A percentile compares a stretch with the other conserved stretches of the same genome.
Conservation (phyloP, 2,888 invertebrate genomes). For the Anagyrus pseudococci region DNA sequence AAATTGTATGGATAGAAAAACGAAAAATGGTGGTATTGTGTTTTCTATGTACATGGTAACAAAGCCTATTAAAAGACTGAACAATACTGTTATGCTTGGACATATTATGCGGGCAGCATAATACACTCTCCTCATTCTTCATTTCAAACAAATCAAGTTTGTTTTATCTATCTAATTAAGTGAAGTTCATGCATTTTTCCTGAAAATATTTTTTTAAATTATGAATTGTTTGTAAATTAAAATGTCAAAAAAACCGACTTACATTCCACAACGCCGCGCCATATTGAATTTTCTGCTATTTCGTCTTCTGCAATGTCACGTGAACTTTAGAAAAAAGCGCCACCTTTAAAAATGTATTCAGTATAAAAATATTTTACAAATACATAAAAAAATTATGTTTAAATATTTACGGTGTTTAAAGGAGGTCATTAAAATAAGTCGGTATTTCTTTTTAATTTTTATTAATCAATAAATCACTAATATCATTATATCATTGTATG, state of each 20-base stretch:
- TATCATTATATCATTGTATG: conserved; percentile 27
- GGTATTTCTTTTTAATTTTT: conserved; percentile 22
- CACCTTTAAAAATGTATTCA: too few relatives aligned
- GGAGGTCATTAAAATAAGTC: too few relatives aligned
- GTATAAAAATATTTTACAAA: too few relatives aligned
- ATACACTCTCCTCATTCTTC: conserved; percentile 32
- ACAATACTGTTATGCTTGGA: conserved; percentile 46
- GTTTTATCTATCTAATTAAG: neutral
- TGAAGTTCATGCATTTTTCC: conserved; percentile 3
- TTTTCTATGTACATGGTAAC: conserved; percentile 48
- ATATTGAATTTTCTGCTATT: too few relatives aligned
- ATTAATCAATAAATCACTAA: conserved; percentile 30
- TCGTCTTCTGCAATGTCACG: too few relatives aligned
- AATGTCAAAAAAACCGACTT: too few relatives aligned
- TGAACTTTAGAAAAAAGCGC: too few relatives aligned
- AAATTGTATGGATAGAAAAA: conserved; percentile 50
- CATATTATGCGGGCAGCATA: conserved; percentile 41
- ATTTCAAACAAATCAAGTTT: conserved; percentile 5
- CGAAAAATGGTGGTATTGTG: conserved; percentile 45
- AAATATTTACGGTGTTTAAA: too few relatives aligned
- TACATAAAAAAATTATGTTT: too few relatives aligned
- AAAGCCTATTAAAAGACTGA: conserved; percentile 45
- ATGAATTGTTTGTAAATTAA: too few relatives aligned
- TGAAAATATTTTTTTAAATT: too few relatives aligned
- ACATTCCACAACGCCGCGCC: too few relatives aligned